Base-by-base conservation (phyloP, 2,113 vertebrate species). In the Phalacrocorax aristotelis region DNA sequence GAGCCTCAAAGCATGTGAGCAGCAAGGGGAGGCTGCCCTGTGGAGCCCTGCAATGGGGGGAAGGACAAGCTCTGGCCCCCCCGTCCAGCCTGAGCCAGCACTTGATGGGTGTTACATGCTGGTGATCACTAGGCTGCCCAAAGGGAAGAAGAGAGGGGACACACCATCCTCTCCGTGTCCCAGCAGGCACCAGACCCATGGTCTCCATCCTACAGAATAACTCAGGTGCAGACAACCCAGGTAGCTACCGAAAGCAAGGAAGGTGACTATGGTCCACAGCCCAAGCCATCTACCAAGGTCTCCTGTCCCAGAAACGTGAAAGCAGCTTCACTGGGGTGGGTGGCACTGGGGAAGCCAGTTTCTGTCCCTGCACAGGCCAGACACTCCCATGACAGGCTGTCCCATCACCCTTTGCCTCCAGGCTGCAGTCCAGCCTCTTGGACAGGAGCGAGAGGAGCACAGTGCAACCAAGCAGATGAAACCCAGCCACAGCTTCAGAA, bases 1-100 rank as follows among this genome's bases (percentile, higher is more conserved):
- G 64, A 83, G 27, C 38, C 69, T 48, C 4, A 6, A 23, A 65
- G 34, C n/a, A 7, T 5, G 13, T 7, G 12, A 83, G 93, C 6
- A 83, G 84, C 38, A 64, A 51, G 26, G 38, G 61, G 40, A 55
- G 6, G 78, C 36, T 44, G 71, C 52, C 11, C 10, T 26, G 6
- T 0, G 0, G 44, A 80, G 64, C 58, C 38, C 68, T 27, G 15
- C 25, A 68, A 12, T 0, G 1, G 21, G 22, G 17, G 18, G 11
- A 64, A 71, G 58, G 62, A 62, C 29, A 51, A 58, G 29, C 13
- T 62, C 57, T 4, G 2, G 30, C 26, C 18, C 13, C 30, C 15
- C 6, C 42, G 61, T 25, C 55, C 72, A 71, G 38, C 27, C 55
- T 13, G 19, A 80, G 68, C n/a, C 61, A 84, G 62, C 1, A 1